These are phyloP conservation scores for Drepana arcuata DNA, from an alignment of 1,140 invertebrate genomes.

Conservation along the genomic window DNA sequence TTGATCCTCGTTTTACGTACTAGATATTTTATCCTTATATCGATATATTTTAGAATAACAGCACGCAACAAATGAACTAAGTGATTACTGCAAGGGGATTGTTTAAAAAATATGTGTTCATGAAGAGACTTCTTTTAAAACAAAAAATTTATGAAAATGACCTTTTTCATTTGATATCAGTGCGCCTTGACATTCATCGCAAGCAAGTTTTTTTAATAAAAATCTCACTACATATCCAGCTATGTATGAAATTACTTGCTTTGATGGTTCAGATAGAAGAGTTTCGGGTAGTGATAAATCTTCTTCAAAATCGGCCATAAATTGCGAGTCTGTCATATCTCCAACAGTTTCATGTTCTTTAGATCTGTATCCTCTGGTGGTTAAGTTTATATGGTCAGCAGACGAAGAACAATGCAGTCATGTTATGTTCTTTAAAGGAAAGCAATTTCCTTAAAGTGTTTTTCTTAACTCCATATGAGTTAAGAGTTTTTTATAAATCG, in stretches of 20 bases:
- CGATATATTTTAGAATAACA: too few relatives aligned
- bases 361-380: background rate
- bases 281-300: too few relatives aligned
- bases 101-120: too few relatives aligned
- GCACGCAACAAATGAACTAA: too few relatives aligned
- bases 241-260: conserved; percentile 4
- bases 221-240: conserved; percentile 2
- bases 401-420: conserved; percentile 7
- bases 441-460: conserved; percentile 8
- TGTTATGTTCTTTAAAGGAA: conserved; percentile 7
- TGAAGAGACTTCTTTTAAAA: conserved; percentile 5
- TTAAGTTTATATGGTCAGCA: conserved; percentile 3
- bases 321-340: background rate
- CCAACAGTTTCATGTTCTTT: background rate
- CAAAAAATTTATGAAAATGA: conserved; percentile 2
- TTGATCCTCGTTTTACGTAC: too few relatives aligned
- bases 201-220: conserved; percentile 10
- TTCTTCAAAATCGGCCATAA: background rate
- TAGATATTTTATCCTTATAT: too few relatives aligned
- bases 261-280: conserved; percentile 4
- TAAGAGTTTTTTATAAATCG: conserved; percentile 10
- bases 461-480: conserved; percentile 10
- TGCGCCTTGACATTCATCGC: conserved; percentile 4
- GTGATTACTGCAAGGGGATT: too few relatives aligned
- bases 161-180: conserved; percentile 1